These are phyloP conservation scores for Solen grandis DNA, from an alignment of 1,140 invertebrate species.

Conservation along the genomic window DNA sequence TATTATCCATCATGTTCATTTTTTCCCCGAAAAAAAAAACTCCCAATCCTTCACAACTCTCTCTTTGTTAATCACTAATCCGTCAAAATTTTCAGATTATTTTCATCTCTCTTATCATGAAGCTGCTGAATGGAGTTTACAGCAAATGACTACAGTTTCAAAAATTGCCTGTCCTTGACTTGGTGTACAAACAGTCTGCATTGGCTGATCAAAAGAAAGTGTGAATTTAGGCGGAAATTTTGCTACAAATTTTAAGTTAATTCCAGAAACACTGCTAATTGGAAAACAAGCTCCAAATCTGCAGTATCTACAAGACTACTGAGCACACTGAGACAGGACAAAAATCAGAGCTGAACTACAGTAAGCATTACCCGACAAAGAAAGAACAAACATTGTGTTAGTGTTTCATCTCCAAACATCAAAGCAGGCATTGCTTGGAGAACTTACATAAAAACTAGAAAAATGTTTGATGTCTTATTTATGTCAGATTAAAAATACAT, in stretches of 20 bases:
- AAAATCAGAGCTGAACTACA: conserved; percentile 7
- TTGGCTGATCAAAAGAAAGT: too few relatives aligned
- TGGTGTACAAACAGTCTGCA: too few relatives aligned
- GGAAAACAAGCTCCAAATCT: background rate
- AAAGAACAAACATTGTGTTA: conserved; percentile 46
- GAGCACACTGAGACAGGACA: background rate
- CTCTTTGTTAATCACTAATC: background rate
- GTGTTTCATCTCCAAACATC: conserved; percentile 46
- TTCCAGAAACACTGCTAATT: background rate
- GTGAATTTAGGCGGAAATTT: background rate
- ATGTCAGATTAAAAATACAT: conserved; percentile 59
- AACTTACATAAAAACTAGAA: conserved; percentile 58
- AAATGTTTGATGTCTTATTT: conserved; percentile 57
- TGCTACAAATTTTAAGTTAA: background rate
- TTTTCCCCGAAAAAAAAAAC: background rate
- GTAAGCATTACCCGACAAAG: conserved; percentile 49
- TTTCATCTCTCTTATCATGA: background rate
- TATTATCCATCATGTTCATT: conserved; percentile 36
- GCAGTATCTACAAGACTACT: background rate
- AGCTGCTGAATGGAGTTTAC: too few relatives aligned
- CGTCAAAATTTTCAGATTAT: background rate
- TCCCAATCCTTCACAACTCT: background rate
- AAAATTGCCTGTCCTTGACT: too few relatives aligned
- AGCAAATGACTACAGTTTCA: too few relatives aligned
- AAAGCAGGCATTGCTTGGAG: conserved; percentile 52